A percentile compares a stretch with the other conserved stretches of the same genome.
Evolutionary conservation across 2,797 vertebrate species (phyloP).

Genomic region (Xenentodon cancila): DNA sequence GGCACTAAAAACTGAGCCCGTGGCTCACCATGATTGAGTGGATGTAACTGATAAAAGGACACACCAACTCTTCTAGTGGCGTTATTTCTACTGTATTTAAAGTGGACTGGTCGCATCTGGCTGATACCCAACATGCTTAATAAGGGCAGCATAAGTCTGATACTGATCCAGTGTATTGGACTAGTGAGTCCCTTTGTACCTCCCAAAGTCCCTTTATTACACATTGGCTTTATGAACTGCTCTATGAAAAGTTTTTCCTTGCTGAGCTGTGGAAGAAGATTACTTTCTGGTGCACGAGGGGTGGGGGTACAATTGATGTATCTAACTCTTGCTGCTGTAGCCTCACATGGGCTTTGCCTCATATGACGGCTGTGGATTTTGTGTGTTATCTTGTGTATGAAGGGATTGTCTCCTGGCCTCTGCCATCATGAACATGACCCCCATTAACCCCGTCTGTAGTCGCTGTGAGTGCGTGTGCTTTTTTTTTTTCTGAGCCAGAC

Average conservation of each 20-base stretch:
- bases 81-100: slow-evolving; percentile 8
- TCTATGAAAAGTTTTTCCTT: slow-evolving; percentile 13
- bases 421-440: slow-evolving; percentile 1
- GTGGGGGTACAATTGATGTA: slow-evolving; percentile 5
- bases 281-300: slow-evolving; percentile 8
- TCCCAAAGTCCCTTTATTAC: slow-evolving; percentile 24
- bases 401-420: slow-evolving; percentile 5
- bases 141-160: slow-evolving; percentile 15
- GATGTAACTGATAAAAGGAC: slow-evolving; percentile 5
- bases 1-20: slow-evolving; percentile 3
- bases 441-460: slow-evolving; percentile 19
- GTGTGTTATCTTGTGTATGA: not conserved
- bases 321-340: slow-evolving; percentile 5
- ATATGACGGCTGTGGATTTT: slow-evolving; percentile 8
- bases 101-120: slow-evolving; percentile 10
- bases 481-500: not conserved
- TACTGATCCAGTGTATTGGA: slow-evolving; percentile 17
- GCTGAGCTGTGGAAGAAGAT: slow-evolving; percentile 19
- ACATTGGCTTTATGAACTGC: slow-evolving; percentile 12
- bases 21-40: slow-evolving; percentile 6
- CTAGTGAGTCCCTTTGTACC: slow-evolving; percentile 5
- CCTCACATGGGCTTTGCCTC: slow-evolving; percentile 11
- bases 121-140: not conserved
- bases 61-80: not conserved
- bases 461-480: not conserved